Evolutionary conservation across 2,113 vertebrate species (phyloP).

Genomic region (Pterophyllum scalare): DNA sequence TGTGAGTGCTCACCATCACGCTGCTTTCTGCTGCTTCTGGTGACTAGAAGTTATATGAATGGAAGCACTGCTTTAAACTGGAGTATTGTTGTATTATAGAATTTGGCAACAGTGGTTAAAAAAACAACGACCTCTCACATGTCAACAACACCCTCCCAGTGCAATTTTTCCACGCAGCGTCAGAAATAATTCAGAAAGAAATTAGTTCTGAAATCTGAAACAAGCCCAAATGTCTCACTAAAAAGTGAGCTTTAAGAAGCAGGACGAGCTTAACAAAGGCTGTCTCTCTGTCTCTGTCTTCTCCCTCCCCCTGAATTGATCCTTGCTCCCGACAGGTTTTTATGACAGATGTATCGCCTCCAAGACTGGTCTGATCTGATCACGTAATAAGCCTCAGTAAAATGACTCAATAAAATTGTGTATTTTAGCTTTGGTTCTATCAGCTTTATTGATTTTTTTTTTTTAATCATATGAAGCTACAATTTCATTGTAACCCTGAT

Average conservation of each 20-base stretch:
- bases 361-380: conserved; percentile 7
- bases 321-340: conserved; percentile 3
- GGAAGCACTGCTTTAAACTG: not conserved
- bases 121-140: not conserved
- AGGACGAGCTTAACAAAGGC: not conserved
- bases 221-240: not conserved
- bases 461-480: not conserved
- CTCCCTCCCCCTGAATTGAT: not conserved
- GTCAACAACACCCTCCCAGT: not conserved
- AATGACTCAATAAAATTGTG: not conserved
- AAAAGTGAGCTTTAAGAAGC: conserved; percentile 1
- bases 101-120: not conserved
- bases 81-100: not conserved
- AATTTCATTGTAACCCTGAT: not conserved
- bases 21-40: not conserved
- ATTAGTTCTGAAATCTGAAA: not conserved
- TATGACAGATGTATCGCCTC: not conserved
- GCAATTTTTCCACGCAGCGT: not conserved
- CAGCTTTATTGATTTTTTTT: not conserved
- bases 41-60: not conserved
- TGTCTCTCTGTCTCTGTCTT: not conserved
- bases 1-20: not conserved
- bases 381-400: not conserved
- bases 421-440: not conserved
- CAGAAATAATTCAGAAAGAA: not conserved